A percentile compares a stretch with the other conserved stretches of the same genome.
Evolutionary conservation across 2,797 vertebrate species (phyloP).

Genomic region (Alfaro cultratus): DNA sequence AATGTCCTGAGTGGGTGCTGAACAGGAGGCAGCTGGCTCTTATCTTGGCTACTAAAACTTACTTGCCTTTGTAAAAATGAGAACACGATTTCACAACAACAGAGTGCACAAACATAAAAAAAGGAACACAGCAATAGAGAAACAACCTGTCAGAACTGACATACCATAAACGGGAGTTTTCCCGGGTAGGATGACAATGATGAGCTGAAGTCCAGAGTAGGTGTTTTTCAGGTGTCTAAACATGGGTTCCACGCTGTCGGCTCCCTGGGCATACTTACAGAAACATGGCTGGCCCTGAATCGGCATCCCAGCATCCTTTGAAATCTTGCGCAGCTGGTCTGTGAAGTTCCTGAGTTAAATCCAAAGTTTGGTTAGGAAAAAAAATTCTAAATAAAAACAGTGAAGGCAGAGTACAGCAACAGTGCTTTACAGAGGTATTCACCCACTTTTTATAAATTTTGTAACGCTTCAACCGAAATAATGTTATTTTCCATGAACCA

Average conservation of each 20-base stretch:
- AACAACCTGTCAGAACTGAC: neutral
- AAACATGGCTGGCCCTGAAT: constrained; percentile 99
- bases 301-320: constrained; percentile 98
- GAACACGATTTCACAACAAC: neutral
- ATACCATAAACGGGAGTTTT: constrained; percentile 97
- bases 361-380: neutral
- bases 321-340: constrained; percentile 98
- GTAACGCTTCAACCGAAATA: neutral
- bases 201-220: constrained; percentile 96
- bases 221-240: constrained; percentile 98
- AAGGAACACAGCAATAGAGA: neutral
- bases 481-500: neutral
- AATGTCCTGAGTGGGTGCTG: neutral
- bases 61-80: neutral
- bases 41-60: neutral
- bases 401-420: neutral
- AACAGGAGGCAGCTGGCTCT: constrained; percentile 1
- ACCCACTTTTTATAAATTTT: neutral
- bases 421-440: neutral
- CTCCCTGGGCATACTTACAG: constrained; percentile 98
- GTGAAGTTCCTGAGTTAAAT: constrained; percentile 90
- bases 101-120: neutral
- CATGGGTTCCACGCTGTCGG: constrained; percentile 99
- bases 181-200: constrained; percentile 96
- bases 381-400: neutral